Conservation (phyloP, 1,140 invertebrate genomes). For the Metopolophium dirhodum region DNA sequence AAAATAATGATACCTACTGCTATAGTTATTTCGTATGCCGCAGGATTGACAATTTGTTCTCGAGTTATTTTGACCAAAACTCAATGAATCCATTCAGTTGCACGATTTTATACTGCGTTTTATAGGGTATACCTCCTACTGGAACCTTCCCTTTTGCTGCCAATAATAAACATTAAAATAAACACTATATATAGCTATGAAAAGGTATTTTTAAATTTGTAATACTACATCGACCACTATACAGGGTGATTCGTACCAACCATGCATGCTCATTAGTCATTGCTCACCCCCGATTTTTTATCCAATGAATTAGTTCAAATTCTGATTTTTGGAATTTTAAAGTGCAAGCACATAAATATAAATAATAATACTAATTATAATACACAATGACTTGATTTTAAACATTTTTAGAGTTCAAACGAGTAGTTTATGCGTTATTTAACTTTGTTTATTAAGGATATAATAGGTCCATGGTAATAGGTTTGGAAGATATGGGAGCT, state of each 20-base stretch:
- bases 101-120: not conserved
- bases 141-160: not conserved
- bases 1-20: not conserved
- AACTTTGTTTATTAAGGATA: no score
- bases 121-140: not conserved
- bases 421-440: no score
- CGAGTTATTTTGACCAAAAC: not conserved
- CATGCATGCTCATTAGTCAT: no score
- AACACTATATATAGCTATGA: not conserved
- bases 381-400: no score
- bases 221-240: not conserved
- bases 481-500: no score
- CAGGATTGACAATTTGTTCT: not conserved
- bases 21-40: not conserved
- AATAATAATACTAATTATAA: no score
- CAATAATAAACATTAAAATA: conserved; percentile 26
- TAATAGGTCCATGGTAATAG: no score
- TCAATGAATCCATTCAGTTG: conserved; percentile 45
- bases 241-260: not conserved
- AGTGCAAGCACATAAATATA: no score
- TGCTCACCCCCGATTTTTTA: not conserved
- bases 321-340: not conserved
- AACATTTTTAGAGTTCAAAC: no score
- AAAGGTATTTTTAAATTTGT: not conserved
- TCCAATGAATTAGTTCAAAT: not conserved